Base-by-base conservation (phyloP, 2,113 vertebrate species). In the Poecile atricapillus region DNA sequence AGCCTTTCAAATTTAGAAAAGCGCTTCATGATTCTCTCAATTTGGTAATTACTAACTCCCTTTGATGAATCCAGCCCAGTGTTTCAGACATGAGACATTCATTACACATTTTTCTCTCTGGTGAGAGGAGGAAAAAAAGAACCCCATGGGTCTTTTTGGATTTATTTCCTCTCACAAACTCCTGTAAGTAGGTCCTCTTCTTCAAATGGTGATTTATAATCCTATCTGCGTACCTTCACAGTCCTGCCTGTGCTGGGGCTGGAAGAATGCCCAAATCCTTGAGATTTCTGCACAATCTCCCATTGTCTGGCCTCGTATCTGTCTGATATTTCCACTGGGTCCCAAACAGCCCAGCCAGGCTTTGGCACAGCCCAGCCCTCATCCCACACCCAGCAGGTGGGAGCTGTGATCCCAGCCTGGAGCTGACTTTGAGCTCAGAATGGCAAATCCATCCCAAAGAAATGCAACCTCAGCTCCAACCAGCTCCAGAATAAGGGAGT, bases 1-100 rank as follows among this genome's bases (percentile, higher is more conserved):
- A 94, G 97, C 96, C 96, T 98, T 97, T 97, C 96, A 95, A 90
- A 96, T 97, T 97, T 95, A 97, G 96, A 93, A 96, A 97, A 97
- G 97, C 90, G 90, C 86, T 96, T 96, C 92, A 92, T 89, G 96
- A 95, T 91, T 95, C 93, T 95, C 97, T 97, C 96, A 74, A 73
- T 96, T 97, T 95, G 94, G 94, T 96, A 97, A 97, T 97, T 97
- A 95, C 95, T 91, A 90, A 85, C 96, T 93, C 91, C 95, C 90
- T 95, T 95, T 95, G 93, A 97, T 96, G 89, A 97, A 95, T 83
- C 87, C 71, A 92, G 77, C 93, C 93, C 96, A 90, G 79, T 83
- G 93, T 94, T 97, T 93, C 92, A 97, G 95, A 91, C 93, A 87
- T 59, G 77, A 97, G 94, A 92, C 76, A 88, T 83, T 95, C 95